Evolutionary conservation across 2,797 vertebrate species (phyloP).

Genomic region (Urosaurus nigricauda): DNA sequence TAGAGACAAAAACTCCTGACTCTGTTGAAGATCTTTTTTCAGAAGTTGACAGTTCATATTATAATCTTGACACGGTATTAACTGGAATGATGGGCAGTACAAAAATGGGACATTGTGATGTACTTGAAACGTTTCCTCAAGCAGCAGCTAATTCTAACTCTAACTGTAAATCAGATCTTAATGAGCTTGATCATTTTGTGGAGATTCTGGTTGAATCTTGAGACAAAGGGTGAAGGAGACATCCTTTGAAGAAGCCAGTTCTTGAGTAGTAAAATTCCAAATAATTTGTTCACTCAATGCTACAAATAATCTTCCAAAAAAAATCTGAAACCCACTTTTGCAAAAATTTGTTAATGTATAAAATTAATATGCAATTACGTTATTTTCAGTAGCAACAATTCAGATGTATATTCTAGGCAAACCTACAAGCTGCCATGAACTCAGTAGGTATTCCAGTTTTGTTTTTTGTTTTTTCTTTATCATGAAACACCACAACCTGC

Average conservation of each 20-base stretch:
- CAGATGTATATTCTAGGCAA: not conserved
- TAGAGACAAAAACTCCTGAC: conserved; percentile 88
- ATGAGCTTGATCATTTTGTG: conserved; percentile 95
- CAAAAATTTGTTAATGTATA: conserved; percentile 66
- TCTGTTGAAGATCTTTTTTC: conserved; percentile 93
- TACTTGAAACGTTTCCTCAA: conserved; percentile 89
- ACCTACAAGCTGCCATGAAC: not conserved
- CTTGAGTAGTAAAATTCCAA: conserved; percentile 47
- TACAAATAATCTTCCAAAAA: conserved; percentile 63
- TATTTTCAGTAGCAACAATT: conserved; percentile 24
- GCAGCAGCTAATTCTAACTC: conserved; percentile 80
- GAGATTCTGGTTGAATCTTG: conserved; percentile 96
- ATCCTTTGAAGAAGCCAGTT: conserved; percentile 52
- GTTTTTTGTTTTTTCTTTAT: not conserved
- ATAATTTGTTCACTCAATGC: conserved; percentile 59
- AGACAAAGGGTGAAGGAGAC: conserved; percentile 61
- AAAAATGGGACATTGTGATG: conserved; percentile 90
- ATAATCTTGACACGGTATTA: conserved; percentile 94
- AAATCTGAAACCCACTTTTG: conserved; percentile 62
- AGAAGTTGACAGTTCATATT: conserved; percentile 94
- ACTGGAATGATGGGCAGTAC: conserved; percentile 91
- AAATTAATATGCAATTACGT: conserved; percentile 58
- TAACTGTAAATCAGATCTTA: conserved; percentile 92
- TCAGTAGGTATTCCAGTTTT: not conserved
- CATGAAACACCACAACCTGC: not conserved